These are phyloP conservation scores for Drosophila cyrtoloma DNA, from an alignment of 2,888 invertebrate genomes.

Conservation along the genomic window DNA sequence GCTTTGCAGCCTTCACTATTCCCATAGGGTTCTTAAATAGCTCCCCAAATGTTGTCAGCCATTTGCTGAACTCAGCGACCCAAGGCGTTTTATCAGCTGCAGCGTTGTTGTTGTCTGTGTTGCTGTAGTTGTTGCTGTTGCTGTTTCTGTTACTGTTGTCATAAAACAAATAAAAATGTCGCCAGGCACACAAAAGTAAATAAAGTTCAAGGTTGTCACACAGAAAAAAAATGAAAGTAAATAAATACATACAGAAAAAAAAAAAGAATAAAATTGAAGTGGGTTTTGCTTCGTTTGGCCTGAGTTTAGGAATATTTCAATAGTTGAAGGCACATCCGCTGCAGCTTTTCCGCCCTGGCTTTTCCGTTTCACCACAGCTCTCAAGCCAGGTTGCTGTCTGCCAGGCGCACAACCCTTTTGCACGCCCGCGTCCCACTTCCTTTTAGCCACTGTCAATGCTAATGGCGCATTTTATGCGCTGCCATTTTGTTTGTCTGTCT, in stretches of 20 bases:
- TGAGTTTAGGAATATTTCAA: slow-evolving; percentile 71
- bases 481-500: slow-evolving; percentile 69
- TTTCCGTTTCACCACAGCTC: slow-evolving; percentile 34
- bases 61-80: slow-evolving; percentile 64
- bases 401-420: slow-evolving; percentile 20
- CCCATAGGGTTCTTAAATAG: slow-evolving; percentile 68
- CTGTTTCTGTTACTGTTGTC: slow-evolving; percentile 33
- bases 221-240: slow-evolving; percentile 39
- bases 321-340: slow-evolving; percentile 75
- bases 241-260: slow-evolving; percentile 46
- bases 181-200: slow-evolving; percentile 44
- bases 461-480: slow-evolving; percentile 74
- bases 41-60: slow-evolving; percentile 50
- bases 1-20: slow-evolving; percentile 47
- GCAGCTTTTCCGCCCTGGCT: slow-evolving; percentile 72
- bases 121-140: slow-evolving; percentile 23
- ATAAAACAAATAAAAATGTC: slow-evolving; percentile 53
- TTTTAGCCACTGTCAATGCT: slow-evolving; percentile 51
- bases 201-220: slow-evolving; percentile 60
- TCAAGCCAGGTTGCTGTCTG: slow-evolving; percentile 20
- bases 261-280: slow-evolving; percentile 21
- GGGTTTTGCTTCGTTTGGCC: slow-evolving; percentile 39
- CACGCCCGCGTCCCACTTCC: slow-evolving; percentile 9
- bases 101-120: slow-evolving; percentile 15
- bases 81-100: slow-evolving; percentile 32